phyloP scores from a whole-genome alignment of 1,140 invertebrate species.

The Platyscapa corneri region DNA sequence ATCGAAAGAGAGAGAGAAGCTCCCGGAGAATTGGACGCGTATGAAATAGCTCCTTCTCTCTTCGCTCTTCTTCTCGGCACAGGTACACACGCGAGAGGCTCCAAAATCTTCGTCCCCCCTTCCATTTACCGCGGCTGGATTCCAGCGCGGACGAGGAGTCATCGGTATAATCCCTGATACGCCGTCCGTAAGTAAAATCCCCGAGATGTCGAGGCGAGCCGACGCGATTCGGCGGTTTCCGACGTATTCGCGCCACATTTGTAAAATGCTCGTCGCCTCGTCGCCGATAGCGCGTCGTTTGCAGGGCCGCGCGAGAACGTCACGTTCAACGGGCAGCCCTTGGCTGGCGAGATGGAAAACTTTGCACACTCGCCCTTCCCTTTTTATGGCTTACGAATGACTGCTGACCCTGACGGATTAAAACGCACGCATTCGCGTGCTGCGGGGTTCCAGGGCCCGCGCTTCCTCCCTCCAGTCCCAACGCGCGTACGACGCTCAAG shows the following conservation, averaged over 20 bases:
- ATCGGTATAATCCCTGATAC: constrained; percentile 37
- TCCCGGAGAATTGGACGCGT: neutral
- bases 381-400: neutral
- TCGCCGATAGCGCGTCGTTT: neutral
- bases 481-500: neutral
- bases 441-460: no score
- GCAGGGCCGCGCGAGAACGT: no score
- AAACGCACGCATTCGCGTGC: no score
- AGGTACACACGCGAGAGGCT: neutral
- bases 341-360: neutral
- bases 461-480: neutral
- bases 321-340: no score
- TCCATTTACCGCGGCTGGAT: neutral
- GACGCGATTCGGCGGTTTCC: no score
- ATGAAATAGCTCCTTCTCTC: neutral
- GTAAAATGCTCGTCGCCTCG: no score
- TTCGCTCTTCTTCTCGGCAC: neutral
- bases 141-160: constrained; percentile 22
- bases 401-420: neutral
- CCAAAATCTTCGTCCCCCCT: neutral
- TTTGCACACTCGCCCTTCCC: neutral
- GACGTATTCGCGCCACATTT: no score
- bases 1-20: constrained; percentile 9
- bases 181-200: neutral
- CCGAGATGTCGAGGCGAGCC: neutral